phyloP scores from a whole-genome alignment of 2,888 invertebrate genomes.

The Dasysyrphus tricinctus region DNA sequence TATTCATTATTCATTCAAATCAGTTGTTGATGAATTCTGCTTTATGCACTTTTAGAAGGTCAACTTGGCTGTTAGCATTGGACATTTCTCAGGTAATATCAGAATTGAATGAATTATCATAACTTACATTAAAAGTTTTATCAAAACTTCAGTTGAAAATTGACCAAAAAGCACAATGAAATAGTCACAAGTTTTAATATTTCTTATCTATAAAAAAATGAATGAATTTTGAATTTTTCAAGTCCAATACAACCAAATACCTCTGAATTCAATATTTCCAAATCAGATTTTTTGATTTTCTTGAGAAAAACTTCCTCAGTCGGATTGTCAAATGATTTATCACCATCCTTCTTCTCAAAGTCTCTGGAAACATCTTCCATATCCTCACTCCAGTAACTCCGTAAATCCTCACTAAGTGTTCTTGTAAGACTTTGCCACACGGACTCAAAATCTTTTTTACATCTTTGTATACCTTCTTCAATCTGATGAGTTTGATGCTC shows the following conservation, averaged over 20 bases:
- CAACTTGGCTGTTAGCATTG: no score
- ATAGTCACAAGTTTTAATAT: neutral
- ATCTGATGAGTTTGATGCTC: slow-evolving; percentile 29
- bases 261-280: neutral
- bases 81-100: no score
- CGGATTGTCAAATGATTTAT: neutral
- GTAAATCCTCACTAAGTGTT: slow-evolving; percentile 32
- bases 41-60: no score
- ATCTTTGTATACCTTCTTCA: slow-evolving; percentile 20
- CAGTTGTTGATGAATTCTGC: no score
- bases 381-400: slow-evolving; percentile 18
- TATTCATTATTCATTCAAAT: no score
- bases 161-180: slow-evolving; percentile 33
- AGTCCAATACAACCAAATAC: slow-evolving; percentile 7
- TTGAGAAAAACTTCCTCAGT: slow-evolving; percentile 19
- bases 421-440: slow-evolving; percentile 12
- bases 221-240: neutral
- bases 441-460: slow-evolving; percentile 25
- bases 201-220: slow-evolving; percentile 4
- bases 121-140: slow-evolving; percentile 17
- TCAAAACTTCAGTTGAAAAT: neutral
- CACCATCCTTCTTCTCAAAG: neutral
- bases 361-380: neutral
- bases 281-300: slow-evolving; percentile 14
- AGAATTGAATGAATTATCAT: neutral